Evolutionary conservation across 2,113 vertebrate species (phyloP), one percentile per base, ranked within the genome.

Genomic region (Nematolebias whitei): DNA sequence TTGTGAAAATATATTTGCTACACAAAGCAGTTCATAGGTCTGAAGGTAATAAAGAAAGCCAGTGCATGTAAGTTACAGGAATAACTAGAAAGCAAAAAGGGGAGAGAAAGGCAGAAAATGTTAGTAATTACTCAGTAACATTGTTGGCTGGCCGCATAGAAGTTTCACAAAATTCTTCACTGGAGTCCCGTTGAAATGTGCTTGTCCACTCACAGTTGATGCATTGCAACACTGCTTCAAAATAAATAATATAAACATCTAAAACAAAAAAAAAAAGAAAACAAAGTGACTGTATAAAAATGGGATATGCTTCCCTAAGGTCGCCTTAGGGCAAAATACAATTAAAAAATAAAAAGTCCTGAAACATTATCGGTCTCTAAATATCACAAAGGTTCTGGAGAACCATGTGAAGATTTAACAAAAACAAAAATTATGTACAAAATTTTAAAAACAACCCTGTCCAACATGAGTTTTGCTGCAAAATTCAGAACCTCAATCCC

Each of bases 1-100:
- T 89, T 91, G 85, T 81, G 88, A 91, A 91, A 89, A 91, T 91
- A 91, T 80, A 86, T 86, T 87, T 81, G 84, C 63, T 89, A 89
- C 72, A 88, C 53, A 85, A 86, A 83, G 82, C 72, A 66, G 63
- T 81, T 85, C 71, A 82, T 69, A 86, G 62, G 62, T 70, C 71
- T 51, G 76, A 79, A 75, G 73, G 79, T 66, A 63, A 71, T 78
- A 85, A 71, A 80, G 62, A 20, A 85, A 85, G 86, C 82, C 85
- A 91, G 83, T 87, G 80, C 85, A 86, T 87, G 78, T 86, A 87
- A 73, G 83, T 56, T 80, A 87, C 74, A 70, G 86, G 74, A 89
- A 72, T 40, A 67, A 57, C 60, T 8, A 78, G 32, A 61, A 82
- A 75, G 79, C 64, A 61, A 11, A 19, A 47, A 35, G 32, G 32